Percentiles rank a stretch among this genome's conserved stretches.
These are phyloP conservation scores for Kobus ellipsiprymnus DNA, from an alignment of 2,113 vertebrate species.

Conservation along the genomic window DNA sequence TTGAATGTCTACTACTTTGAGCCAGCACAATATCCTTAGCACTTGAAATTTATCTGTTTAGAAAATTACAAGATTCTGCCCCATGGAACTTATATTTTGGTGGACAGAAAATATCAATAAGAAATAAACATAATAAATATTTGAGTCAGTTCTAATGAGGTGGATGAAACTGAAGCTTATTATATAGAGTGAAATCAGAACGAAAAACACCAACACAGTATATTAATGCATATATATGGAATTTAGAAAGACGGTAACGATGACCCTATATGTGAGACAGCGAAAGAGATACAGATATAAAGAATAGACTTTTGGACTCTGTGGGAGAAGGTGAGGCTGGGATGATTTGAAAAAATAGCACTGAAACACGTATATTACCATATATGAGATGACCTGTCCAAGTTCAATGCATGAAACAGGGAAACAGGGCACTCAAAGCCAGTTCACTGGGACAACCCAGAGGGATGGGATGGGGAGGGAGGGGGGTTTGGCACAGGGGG, in stretches of 20 bases:
- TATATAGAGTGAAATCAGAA: background rate
- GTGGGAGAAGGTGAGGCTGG: background rate
- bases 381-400: background rate
- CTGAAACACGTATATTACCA: background rate
- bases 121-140: background rate
- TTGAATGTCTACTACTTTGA: background rate
- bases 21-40: background rate
- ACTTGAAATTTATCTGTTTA: background rate
- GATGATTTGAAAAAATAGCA: background rate
- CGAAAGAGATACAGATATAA: background rate
- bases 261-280: background rate
- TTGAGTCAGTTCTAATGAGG: background rate
- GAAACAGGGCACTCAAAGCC: background rate
- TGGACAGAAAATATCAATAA: background rate
- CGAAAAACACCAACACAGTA: background rate
- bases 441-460: background rate
- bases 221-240: background rate
- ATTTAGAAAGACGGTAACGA: background rate
- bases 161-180: background rate
- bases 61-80: background rate
- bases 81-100: background rate
- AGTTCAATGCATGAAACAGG: background rate
- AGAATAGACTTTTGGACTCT: background rate
- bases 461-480: background rate
- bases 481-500: background rate